These are phyloP conservation scores for Nomada ferruginata DNA, from an alignment of 2,888 invertebrate species.

Conservation along the genomic window DNA sequence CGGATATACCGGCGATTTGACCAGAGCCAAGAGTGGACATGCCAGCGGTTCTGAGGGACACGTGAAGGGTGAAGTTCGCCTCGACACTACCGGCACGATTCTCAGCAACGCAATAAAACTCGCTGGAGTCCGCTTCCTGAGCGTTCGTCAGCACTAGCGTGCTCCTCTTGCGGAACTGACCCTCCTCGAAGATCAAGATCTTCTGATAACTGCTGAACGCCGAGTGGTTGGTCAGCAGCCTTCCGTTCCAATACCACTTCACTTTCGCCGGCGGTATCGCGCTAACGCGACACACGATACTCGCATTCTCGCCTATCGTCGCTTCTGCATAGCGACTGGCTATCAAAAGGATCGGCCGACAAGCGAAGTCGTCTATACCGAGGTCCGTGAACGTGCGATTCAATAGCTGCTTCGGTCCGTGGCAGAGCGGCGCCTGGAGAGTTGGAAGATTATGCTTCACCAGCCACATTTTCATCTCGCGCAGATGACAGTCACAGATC, in stretches of 20 bases:
- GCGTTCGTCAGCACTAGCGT: constrained; percentile 92
- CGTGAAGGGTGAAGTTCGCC: constrained; percentile 94
- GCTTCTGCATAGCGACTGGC: constrained; percentile 92
- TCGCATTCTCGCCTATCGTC: constrained; percentile 93
- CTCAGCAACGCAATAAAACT: constrained; percentile 95
- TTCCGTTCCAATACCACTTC: constrained; percentile 95
- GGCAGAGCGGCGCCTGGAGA: constrained; percentile 91
- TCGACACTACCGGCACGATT: constrained; percentile 95
- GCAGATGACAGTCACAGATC: constrained; percentile 94
- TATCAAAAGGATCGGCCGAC: constrained; percentile 92
- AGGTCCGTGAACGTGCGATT: constrained; percentile 91
- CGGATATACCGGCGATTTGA: constrained; percentile 94
- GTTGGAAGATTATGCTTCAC: constrained; percentile 91
- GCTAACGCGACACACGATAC: constrained; percentile 92
- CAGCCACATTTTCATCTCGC: constrained; percentile 93
- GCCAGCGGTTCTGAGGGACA: constrained; percentile 91
- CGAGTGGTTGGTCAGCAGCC: constrained; percentile 91
- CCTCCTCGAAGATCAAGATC: constrained; percentile 91
- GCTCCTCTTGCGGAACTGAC: constrained; percentile 91
- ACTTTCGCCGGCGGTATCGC: constrained; percentile 92
- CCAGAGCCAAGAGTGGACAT: constrained; percentile 93
- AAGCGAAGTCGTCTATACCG: constrained; percentile 93
- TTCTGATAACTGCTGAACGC: constrained; percentile 92
- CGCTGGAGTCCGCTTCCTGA: constrained; percentile 92
- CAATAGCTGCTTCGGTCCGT: constrained; percentile 89